A percentile compares a stretch with the other conserved stretches of the same genome.
These are phyloP conservation scores for Orchesella flavescens DNA, from an alignment of 2,888 invertebrate species.

Conservation along the genomic window DNA sequence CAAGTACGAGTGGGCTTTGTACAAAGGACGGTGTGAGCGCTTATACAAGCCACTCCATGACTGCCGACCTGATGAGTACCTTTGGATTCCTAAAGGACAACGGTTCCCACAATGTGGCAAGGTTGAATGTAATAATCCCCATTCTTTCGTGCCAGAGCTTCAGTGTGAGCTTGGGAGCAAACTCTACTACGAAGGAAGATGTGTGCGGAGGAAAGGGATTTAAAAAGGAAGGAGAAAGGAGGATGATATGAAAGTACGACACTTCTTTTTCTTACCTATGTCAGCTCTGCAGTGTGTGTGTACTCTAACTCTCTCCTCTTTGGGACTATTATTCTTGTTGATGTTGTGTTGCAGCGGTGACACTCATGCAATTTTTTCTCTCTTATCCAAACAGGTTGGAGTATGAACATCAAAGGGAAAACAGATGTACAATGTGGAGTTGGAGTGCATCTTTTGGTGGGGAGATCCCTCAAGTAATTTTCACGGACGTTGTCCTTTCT, in stretches of 20 bases:
- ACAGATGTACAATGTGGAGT: too few species aligned
- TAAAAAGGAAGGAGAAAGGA: slow-evolving; percentile 44
- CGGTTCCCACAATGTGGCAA: slow-evolving; percentile 71
- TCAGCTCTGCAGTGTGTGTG: too few species aligned
- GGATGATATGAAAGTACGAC: background rate
- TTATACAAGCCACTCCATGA: slow-evolving; percentile 70
- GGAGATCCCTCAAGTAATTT: too few species aligned
- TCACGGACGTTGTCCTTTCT: too few species aligned
- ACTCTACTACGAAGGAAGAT: slow-evolving; percentile 63
- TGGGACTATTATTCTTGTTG: too few species aligned
- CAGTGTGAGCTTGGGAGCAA: slow-evolving; percentile 70
- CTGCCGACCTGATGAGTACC: slow-evolving; percentile 70
- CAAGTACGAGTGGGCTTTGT: slow-evolving; percentile 71
- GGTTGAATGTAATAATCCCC: slow-evolving; percentile 68
- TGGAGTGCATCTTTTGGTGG: too few species aligned
- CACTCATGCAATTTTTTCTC: slow-evolving; percentile 8
- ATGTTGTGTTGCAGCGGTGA: too few species aligned
- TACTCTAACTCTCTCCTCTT: too few species aligned
- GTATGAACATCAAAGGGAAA: too few species aligned
- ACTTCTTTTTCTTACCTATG: slow-evolving; percentile 7
- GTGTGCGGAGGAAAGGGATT: slow-evolving; percentile 70
- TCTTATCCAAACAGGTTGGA: background rate
- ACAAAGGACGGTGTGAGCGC: slow-evolving; percentile 71
- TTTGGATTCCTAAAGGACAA: slow-evolving; percentile 67
- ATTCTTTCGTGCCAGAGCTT: slow-evolving; percentile 70